A percentile compares a stretch with the other conserved stretches of the same genome.
phyloP scores from a whole-genome alignment of 1,140 invertebrate genomes.

The Idris sp. region DNA sequence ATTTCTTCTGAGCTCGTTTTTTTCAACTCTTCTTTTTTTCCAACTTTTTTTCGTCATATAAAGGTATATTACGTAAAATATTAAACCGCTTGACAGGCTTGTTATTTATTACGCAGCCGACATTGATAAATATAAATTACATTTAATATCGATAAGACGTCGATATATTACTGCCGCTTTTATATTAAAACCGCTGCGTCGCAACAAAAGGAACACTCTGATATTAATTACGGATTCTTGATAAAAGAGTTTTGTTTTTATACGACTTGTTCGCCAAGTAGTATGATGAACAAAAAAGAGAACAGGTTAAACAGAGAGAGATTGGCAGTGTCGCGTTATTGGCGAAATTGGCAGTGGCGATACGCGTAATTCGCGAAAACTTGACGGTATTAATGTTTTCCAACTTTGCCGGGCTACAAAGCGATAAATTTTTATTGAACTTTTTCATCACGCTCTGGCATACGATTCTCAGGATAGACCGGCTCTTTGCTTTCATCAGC shows the following conservation, averaged over 20 bases:
- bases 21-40: no score
- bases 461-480: constrained; percentile 23
- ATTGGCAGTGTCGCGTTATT: constrained; percentile 26
- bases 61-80: constrained; percentile 56
- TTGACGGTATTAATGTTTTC: constrained; percentile 28
- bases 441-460: constrained; percentile 41
- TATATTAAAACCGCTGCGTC: constrained; percentile 27
- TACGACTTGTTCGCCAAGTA: constrained; percentile 7
- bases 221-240: constrained; percentile 43
- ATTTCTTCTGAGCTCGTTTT: no score
- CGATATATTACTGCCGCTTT: constrained; percentile 38
- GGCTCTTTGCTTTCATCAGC: constrained; percentile 52
- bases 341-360: no score
- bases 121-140: constrained; percentile 60
- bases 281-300: constrained; percentile 8
- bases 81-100: constrained; percentile 46
- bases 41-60: constrained; percentile 55
- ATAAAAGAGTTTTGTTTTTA: constrained; percentile 26
- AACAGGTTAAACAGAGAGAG: constrained; percentile 1
- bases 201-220: constrained; percentile 16
- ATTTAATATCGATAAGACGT: constrained; percentile 57
- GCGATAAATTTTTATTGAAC: constrained; percentile 61
- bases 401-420: constrained; percentile 27
- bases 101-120: constrained; percentile 51
- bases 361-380: constrained; percentile 27